Evolutionary conservation across 1,140 invertebrate genomes (phyloP), one percentile per base, ranked within the genome.

Genomic region (Dufourea novaeangliae): DNA sequence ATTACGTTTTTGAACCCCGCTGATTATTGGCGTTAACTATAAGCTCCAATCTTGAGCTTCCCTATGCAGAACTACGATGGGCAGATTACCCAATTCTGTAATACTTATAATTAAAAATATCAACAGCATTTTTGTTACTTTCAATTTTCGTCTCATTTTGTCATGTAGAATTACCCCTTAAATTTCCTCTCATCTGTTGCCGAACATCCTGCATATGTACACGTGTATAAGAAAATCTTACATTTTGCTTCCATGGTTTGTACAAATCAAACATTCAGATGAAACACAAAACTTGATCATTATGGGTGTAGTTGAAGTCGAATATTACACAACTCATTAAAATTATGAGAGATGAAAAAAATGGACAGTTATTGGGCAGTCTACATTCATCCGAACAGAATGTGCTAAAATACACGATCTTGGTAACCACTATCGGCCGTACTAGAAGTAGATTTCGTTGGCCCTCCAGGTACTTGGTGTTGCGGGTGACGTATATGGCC

Each of bases 361-460:
- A 57, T 57, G 57, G 32, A 59, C 10, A 2, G 4, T 59, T 8
- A 37, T n/a, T 50, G 12, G 22, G 34, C 61, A 79, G 71, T 74
- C 32, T 34, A 37, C 2, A 41, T 12, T 59, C 44, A 4, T 61
- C 44, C 20, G 5, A 77, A 67, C 27, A 62, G 69, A 87, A 74
- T 83, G 71, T 87, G 85, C 86, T 95, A 96, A 86, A 97, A 97
- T 32, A 96, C 96, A 59, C 96, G 89, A 89, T 96, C 96, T 88
- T 96, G 96, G 86, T 96, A 97, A 20, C 95, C 95, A 63, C 95
- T 95, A 79, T 95, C 95, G 89, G 94, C 78, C 92, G 93, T 82
- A 90, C 92, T 88, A 87, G 93, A 70, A 90, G 93, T 78, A 88
- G 94, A 82, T 93, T 94, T 83, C 81, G 93, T 83, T 85, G 93